These are phyloP conservation scores for Enteromius trimaculatus DNA, from an alignment of 2,797 vertebrate species.

Conservation along the genomic window DNA sequence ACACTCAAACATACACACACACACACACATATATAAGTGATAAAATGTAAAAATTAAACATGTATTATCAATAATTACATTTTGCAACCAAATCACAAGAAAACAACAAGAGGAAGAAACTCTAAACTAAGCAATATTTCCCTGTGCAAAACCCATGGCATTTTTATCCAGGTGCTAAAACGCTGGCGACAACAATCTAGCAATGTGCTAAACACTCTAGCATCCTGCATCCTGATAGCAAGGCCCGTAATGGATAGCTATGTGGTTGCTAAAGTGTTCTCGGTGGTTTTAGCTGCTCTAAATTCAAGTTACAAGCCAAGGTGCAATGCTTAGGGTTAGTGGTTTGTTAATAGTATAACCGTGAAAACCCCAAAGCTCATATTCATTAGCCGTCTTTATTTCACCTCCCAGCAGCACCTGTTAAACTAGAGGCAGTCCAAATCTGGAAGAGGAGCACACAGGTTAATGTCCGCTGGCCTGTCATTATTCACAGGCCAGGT, in stretches of 20 bases:
- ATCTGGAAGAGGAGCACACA: conserved; percentile 8
- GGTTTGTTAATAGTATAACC: neutral
- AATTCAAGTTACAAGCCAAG: neutral
- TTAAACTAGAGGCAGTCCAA: conserved; percentile 15
- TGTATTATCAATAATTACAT: too few relatives aligned
- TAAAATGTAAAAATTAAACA: too few relatives aligned
- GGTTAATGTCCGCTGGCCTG: conserved; percentile 53
- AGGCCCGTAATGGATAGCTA: neutral
- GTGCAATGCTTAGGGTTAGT: neutral
- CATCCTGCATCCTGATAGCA: neutral
- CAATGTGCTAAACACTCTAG: neutral
- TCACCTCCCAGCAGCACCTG: conserved; percentile 23
- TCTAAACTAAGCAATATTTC: neutral
- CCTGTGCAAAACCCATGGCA: neutral
- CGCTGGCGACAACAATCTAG: neutral
- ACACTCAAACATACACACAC: too few relatives aligned
- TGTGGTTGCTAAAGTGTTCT: neutral
- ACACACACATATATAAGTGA: too few relatives aligned
- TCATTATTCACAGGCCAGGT: conserved; percentile 51
- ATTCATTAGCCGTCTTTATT: conserved; percentile 24
- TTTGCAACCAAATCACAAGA: too few relatives aligned
- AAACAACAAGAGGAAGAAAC: too few relatives aligned
- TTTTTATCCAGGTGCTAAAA: neutral
- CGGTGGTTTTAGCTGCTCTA: neutral
- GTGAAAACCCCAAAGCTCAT: neutral